phyloP scores from a whole-genome alignment of 2,797 vertebrate species.

The Poeciliopsis infans region DNA sequence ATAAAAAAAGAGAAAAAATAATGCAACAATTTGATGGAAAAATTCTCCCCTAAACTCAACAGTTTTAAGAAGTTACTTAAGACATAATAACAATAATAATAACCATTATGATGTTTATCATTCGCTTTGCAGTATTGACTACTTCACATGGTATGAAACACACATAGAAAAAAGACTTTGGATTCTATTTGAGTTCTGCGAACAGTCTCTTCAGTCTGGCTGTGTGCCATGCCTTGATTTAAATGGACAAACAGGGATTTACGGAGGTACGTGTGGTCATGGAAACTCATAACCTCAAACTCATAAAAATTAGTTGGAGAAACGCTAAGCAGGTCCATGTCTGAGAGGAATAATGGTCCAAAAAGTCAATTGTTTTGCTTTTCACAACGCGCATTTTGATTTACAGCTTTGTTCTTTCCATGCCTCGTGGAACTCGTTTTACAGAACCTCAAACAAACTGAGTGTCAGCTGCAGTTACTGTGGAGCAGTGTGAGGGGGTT shows the following conservation, averaged over 20 bases:
- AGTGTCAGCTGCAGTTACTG: not conserved
- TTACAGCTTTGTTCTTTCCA: not conserved
- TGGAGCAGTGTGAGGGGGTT: not conserved
- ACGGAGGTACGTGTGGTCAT: conserved; percentile 64
- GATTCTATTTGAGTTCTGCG: conserved; percentile 9
- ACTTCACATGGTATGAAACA: not conserved
- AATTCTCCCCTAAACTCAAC: not conserved
- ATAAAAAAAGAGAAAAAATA: conserved; percentile 3
- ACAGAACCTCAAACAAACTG: not conserved
- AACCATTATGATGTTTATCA: not conserved
- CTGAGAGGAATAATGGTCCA: conserved; percentile 1
- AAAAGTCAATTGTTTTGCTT: not conserved
- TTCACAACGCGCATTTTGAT: not conserved
- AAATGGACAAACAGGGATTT: conserved; percentile 39
- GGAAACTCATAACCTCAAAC: conserved; percentile 54
- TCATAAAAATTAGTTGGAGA: conserved; percentile 56
- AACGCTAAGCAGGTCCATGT: conserved; percentile 49
- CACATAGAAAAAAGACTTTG: not conserved
- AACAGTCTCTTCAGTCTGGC: conserved; percentile 37
- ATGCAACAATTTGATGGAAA: not conserved
- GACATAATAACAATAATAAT: not conserved
- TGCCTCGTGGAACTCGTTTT: not conserved
- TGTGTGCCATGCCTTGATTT: conserved; percentile 45
- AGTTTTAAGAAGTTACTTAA: not conserved
- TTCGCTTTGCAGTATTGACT: not conserved